Percentiles rank a stretch among this genome's conserved stretches.
phyloP scores from a whole-genome alignment of 2,888 invertebrate genomes.

The Petrolisthes manimaculis region DNA sequence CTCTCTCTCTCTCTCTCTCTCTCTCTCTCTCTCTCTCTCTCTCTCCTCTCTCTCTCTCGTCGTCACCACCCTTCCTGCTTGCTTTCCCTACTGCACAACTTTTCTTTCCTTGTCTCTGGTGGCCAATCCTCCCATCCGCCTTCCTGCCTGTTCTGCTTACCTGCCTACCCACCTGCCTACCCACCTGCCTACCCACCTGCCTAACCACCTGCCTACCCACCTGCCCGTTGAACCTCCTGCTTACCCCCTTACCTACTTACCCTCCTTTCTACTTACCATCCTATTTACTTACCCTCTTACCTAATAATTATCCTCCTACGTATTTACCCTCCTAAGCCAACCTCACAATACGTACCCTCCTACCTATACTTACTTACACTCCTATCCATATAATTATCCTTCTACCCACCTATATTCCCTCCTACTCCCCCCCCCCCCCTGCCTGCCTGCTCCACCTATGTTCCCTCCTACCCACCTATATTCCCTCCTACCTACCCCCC shows the following conservation, averaged over 20 bases:
- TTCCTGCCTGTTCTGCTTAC: too few species aligned
- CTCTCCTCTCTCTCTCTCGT: not conserved
- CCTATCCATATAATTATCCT: not conserved
- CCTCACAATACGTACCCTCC: too few species aligned
- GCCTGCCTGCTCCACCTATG: not conserved
- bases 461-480: not conserved
- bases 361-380: not conserved
- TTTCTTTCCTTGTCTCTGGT: too few species aligned
- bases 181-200: too few species aligned
- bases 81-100: too few species aligned
- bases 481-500: not conserved
- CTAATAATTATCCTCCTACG: not conserved
- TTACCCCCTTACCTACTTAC: not conserved
- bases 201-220: too few species aligned
- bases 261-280: not conserved
- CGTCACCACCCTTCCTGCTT: not conserved
- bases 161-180: too few species aligned
- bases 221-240: too few species aligned
- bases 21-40: not conserved
- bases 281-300: not conserved
- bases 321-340: not conserved
- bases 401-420: not conserved
- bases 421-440: not conserved
- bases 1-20: conserved; percentile 7
- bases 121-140: too few species aligned